These are phyloP conservation scores for Paramacrobiotus metropolitanus DNA, from an alignment of 1,140 invertebrate genomes.

Conservation along the genomic window DNA sequence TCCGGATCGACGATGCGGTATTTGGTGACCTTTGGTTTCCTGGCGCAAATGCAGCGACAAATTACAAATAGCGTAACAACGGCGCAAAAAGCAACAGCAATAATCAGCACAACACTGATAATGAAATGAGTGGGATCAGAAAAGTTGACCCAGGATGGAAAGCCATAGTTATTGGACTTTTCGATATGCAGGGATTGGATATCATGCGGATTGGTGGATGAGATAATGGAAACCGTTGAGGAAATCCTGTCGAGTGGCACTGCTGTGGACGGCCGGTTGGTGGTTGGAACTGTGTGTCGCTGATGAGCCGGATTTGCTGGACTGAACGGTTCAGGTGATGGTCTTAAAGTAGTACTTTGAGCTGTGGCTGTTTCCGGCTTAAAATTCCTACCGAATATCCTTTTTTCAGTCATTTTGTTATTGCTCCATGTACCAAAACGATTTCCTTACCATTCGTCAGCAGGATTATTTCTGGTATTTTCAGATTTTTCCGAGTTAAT, in stretches of 20 bases:
- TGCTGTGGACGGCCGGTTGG: background rate
- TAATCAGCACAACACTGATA: background rate
- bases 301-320: too few relatives aligned
- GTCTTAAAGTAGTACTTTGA: too few relatives aligned
- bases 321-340: too few relatives aligned
- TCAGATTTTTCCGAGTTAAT: too few relatives aligned
- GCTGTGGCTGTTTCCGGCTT: background rate
- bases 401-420: too few relatives aligned
- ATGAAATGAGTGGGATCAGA: background rate
- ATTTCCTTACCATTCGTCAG: too few relatives aligned
- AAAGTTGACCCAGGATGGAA: background rate
- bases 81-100: background rate
- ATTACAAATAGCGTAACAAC: background rate
- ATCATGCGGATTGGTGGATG: background rate
- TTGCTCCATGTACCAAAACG: background rate
- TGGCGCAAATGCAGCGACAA: background rate
- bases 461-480: too few relatives aligned
- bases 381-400: conserved; percentile 1
- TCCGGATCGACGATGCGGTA: background rate
- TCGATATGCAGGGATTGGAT: background rate
- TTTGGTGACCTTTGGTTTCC: background rate
- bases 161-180: background rate
- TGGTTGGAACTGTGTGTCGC: background rate
- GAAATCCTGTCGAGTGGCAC: background rate
- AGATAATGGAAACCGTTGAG: background rate